Percentiles rank a stretch among this genome's conserved stretches.
Evolutionary conservation across 2,888 invertebrate species (phyloP).

Genomic region (Drosophila nigricruria): DNA sequence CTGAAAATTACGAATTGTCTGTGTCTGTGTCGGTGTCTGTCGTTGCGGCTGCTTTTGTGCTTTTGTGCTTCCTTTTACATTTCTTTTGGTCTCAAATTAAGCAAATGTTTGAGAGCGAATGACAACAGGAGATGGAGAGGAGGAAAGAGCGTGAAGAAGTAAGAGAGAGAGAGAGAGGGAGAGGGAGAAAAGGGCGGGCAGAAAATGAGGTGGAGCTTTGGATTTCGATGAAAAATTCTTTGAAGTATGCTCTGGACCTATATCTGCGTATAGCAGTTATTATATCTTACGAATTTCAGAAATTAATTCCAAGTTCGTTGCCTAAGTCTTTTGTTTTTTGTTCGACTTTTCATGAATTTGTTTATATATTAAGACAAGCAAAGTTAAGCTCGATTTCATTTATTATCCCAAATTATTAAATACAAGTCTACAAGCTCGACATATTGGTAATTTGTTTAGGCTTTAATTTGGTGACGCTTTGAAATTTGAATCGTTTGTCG

Average conservation of each 20-base stretch:
- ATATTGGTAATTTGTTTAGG: not conserved
- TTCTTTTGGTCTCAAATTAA: slow-evolving; percentile 7
- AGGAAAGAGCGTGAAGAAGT: not conserved
- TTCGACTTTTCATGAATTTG: too few species aligned
- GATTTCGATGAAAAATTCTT: not conserved
- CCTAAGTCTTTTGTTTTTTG: slow-evolving; percentile 68
- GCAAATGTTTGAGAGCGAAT: not conserved
- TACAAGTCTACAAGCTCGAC: slow-evolving; percentile 1
- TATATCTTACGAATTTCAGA: not conserved
- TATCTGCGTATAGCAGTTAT: not conserved
- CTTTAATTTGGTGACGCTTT: slow-evolving; percentile 19
- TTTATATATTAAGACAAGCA: too few species aligned
- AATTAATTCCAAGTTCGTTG: slow-evolving; percentile 43
- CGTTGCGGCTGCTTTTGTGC: slow-evolving; percentile 1
- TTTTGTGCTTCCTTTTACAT: slow-evolving; percentile 16
- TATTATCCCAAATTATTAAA: not conserved
- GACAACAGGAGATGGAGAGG: not conserved
- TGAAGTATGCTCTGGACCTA: too few species aligned
- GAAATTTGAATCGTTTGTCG: slow-evolving; percentile 19
- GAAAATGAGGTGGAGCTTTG: not conserved
- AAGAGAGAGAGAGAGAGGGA: not conserved
- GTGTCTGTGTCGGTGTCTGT: slow-evolving; percentile 3
- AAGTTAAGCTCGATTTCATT: slow-evolving; percentile 2
- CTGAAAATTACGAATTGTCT: slow-evolving; percentile 61
- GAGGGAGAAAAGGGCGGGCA: not conserved